Conservation (phyloP, 2,797 vertebrate species). For the Sphenodon punctatus region DNA sequence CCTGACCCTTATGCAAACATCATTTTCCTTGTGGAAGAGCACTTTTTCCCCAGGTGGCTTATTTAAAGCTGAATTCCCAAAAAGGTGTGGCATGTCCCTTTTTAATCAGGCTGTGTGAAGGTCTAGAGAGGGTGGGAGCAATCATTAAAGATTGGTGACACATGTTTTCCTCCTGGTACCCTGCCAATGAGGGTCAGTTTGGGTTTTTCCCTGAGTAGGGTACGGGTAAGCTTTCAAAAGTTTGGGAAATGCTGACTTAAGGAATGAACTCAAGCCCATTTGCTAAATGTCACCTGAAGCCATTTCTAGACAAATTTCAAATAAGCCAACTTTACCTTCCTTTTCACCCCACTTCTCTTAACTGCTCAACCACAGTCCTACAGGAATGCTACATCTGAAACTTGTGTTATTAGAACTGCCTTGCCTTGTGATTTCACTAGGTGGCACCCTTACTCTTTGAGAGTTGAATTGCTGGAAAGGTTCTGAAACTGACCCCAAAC, state of each 20-base stretch:
- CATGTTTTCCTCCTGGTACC: no score
- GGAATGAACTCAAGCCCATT: background rate
- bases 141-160: no score
- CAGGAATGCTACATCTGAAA: accelerated
- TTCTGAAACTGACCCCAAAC: no score
- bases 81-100: background rate
- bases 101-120: no score
- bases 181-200: background rate
- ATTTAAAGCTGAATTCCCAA: background rate
- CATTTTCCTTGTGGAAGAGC: no score
- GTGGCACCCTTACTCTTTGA: slow-evolving; percentile 56
- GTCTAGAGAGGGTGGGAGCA: no score
- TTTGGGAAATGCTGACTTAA: background rate
- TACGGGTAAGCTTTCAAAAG: background rate
- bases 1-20: no score
- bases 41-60: background rate
- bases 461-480: background rate
- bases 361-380: background rate
- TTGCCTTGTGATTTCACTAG: slow-evolving; percentile 46
- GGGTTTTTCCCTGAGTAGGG: background rate
- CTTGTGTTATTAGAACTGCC: background rate
- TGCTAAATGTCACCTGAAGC: background rate
- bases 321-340: background rate
- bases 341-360: background rate
- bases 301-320: background rate